These are phyloP conservation scores for Damaliscus lunatus DNA, from an alignment of 2,113 vertebrate genomes.

Conservation along the genomic window DNA sequence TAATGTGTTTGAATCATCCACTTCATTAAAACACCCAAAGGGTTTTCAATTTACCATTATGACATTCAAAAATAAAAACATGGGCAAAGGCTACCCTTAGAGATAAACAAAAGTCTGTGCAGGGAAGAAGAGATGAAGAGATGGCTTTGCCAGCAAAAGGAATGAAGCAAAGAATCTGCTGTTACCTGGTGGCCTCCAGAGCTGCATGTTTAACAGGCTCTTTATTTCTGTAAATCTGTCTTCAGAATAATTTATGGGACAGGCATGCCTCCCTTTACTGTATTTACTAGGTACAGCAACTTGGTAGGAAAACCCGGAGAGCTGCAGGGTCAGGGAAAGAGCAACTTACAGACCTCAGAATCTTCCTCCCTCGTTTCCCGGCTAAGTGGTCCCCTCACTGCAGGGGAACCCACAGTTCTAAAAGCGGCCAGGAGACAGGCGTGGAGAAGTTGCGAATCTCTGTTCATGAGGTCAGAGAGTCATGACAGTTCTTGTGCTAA, in stretches of 20 bases:
- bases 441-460: neutral
- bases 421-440: neutral
- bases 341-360: neutral
- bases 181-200: neutral
- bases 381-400: neutral
- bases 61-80: conserved; percentile 47
- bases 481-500: neutral
- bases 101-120: neutral
- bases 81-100: neutral
- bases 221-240: neutral
- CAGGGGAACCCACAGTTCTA: neutral
- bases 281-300: neutral
- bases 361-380: neutral
- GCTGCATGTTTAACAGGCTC: neutral
- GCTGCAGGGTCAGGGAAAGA: neutral
- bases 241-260: neutral
- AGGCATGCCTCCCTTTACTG: neutral
- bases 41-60: neutral
- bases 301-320: neutral
- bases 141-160: neutral
- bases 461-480: neutral
- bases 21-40: conserved; percentile 30
- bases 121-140: neutral
- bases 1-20: conserved; percentile 44
- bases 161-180: neutral